Conservation (phyloP, 2,888 invertebrate genomes). For the Drosophila suboccidentalis region DNA sequence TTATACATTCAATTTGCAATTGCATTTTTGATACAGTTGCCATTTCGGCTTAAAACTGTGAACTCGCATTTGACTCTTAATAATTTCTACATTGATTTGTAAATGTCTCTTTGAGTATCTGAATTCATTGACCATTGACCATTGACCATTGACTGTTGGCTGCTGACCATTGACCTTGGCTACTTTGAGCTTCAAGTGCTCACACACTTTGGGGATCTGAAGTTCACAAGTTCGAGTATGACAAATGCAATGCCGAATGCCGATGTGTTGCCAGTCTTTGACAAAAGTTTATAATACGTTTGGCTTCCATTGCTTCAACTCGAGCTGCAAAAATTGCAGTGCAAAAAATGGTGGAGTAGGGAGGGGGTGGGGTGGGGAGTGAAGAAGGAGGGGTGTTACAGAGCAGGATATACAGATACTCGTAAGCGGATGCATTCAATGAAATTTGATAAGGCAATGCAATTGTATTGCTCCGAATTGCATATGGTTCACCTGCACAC, state of each 20-base stretch:
- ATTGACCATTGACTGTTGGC: not conserved
- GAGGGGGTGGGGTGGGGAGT: not conserved
- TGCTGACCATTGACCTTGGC: slow-evolving; percentile 1
- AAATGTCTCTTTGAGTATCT: slow-evolving; percentile 5
- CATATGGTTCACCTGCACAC: slow-evolving; percentile 20
- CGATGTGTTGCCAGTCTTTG: slow-evolving; percentile 16
- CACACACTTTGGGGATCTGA: not conserved
- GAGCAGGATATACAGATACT: slow-evolving; percentile 1
- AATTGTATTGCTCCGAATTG: slow-evolving; percentile 15
- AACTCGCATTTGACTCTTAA: not conserved
- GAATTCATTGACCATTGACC: slow-evolving; percentile 6
- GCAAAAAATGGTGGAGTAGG: not conserved
- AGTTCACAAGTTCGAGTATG: not conserved
- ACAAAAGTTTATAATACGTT: slow-evolving; percentile 31
- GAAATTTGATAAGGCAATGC: slow-evolving; percentile 42
- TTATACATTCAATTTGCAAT: not conserved
- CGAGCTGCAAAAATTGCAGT: slow-evolving; percentile 17
- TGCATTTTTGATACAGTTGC: not conserved
- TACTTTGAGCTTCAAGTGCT: slow-evolving; percentile 5
- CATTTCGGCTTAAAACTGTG: not conserved
- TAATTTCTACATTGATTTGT: not conserved
- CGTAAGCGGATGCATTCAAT: slow-evolving; percentile 35
- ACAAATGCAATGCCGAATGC: not conserved
- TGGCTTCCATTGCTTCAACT: slow-evolving; percentile 19
- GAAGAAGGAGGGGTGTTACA: too few species aligned